Conservation (phyloP, 1,140 invertebrate species). For the Aphis gossypii region DNA sequence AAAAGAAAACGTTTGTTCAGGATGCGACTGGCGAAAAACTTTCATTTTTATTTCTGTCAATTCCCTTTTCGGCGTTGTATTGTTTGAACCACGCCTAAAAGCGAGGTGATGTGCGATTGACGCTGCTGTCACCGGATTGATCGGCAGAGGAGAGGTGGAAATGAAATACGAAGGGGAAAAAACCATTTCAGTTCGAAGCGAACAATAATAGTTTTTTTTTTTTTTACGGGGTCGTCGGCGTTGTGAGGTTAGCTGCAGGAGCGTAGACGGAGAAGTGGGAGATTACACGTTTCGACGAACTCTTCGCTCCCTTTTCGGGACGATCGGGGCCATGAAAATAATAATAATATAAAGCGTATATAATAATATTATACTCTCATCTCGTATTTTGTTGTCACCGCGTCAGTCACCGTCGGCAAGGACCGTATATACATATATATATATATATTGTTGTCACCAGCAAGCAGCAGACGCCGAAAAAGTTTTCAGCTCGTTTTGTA, state of each 20-base stretch:
- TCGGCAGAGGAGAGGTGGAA: not conserved
- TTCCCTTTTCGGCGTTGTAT: not conserved
- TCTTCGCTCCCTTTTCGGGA: not conserved
- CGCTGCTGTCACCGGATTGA: not conserved
- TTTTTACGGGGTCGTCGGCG: not conserved
- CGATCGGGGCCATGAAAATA: not conserved
- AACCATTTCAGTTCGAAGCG: not conserved
- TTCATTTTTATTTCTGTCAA: not conserved
- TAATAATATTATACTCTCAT: not conserved
- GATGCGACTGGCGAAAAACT: not conserved
- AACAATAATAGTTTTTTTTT: conserved; percentile 13
- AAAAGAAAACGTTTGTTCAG: not conserved
- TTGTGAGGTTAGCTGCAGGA: not conserved
- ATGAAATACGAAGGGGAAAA: not conserved
- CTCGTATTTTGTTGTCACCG: not conserved
- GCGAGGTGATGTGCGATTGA: not conserved
- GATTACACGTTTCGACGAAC: not conserved
- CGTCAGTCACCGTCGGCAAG: not conserved
- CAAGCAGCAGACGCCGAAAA: not conserved
- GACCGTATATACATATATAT: no score
- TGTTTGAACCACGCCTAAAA: not conserved
- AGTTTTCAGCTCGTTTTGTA: not conserved
- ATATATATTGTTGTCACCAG: not conserved
- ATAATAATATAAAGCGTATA: conserved; percentile 10
- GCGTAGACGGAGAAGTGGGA: not conserved